phyloP scores from a whole-genome alignment of 2,888 invertebrate species.

The Spodoptera littoralis region DNA sequence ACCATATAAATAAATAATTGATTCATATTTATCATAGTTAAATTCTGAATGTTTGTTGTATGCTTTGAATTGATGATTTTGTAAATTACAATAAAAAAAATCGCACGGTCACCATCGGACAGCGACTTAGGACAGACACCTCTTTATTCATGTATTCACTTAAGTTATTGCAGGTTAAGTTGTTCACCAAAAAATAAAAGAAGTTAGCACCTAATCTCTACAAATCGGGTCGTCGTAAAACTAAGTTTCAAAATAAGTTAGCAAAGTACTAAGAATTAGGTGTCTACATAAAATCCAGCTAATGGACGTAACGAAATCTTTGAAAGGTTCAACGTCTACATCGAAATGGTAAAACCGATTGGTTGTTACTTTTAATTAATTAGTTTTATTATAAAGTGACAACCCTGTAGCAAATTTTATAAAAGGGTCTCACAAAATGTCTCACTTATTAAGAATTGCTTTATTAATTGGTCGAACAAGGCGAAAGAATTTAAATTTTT shows the following conservation, averaged over 20 bases:
- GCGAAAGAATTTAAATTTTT: too few relatives aligned
- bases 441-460: slow-evolving; percentile 8
- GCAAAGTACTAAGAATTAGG: slow-evolving; percentile 30
- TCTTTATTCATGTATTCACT: not conserved
- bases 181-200: slow-evolving; percentile 1
- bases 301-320: slow-evolving; percentile 52
- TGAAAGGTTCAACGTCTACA: slow-evolving; percentile 51
- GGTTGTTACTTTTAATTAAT: slow-evolving; percentile 39
- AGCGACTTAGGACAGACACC: too few relatives aligned
- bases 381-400: slow-evolving; percentile 33
- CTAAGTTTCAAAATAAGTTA: slow-evolving; percentile 40
- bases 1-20: too few relatives aligned
- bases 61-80: too few relatives aligned
- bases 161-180: not conserved
- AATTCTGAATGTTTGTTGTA: too few relatives aligned
- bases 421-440: slow-evolving; percentile 15
- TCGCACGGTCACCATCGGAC: too few relatives aligned
- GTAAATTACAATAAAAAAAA: too few relatives aligned
- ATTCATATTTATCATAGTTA: too few relatives aligned
- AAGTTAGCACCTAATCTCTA: slow-evolving; percentile 5
- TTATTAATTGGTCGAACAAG: slow-evolving; percentile 1
- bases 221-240: slow-evolving; percentile 14
- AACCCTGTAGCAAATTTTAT: slow-evolving; percentile 20
- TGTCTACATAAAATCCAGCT: slow-evolving; percentile 43
- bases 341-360: slow-evolving; percentile 38